Percentiles rank a stretch among this genome's conserved stretches.
Conservation (phyloP, 30 jellyfish, hydroid and myxozoan genomes). For the Mastigias papua region DNA sequence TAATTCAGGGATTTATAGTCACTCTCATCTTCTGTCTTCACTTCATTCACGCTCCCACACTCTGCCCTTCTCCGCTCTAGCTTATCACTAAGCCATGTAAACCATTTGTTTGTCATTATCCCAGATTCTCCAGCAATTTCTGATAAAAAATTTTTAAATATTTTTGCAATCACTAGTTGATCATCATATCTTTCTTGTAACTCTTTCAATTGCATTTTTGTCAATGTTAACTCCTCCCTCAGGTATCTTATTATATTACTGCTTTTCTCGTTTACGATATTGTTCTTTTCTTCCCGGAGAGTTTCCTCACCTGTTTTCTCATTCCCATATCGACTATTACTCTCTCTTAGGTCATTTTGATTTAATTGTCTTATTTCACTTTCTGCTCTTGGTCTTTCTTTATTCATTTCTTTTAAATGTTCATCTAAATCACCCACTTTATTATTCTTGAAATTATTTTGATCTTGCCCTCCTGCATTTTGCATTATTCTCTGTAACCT, state of each 20-base stretch:
- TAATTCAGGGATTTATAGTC: background rate
- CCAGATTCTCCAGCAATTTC: background rate
- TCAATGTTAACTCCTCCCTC: background rate
- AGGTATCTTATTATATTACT: background rate
- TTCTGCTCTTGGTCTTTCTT: background rate
- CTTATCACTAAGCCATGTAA: background rate
- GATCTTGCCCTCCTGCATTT: background rate
- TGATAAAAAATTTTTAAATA: background rate
- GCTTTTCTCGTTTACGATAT: background rate
- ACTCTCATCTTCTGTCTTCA: background rate
- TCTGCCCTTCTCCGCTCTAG: background rate
- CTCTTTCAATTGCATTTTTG: constrained; percentile 4
- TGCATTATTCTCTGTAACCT: background rate
- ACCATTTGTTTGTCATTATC: background rate
- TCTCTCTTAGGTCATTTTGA: background rate
- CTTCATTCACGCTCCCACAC: background rate
- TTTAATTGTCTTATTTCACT: background rate
- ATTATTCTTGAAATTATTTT: background rate
- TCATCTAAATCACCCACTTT: background rate
- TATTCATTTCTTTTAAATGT: background rate
- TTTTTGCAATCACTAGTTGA: background rate
- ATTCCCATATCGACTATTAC: background rate
- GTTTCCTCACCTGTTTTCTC: background rate
- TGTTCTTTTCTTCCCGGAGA: background rate
- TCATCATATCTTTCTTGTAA: background rate